Conservation (phyloP, 1,140 invertebrate genomes). For the Cydia strobilella region DNA sequence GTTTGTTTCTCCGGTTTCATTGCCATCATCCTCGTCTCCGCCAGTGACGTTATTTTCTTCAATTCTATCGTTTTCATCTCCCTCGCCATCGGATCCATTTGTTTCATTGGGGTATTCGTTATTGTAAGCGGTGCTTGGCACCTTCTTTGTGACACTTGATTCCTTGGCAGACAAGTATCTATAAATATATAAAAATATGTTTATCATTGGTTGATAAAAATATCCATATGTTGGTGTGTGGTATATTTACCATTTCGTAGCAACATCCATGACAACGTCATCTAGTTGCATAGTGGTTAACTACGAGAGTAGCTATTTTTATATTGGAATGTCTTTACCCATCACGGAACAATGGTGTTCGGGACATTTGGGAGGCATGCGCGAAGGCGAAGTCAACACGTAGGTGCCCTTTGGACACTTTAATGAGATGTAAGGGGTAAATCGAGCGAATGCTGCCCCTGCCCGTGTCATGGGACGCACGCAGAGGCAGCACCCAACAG, state of each 20-base stretch:
- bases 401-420: too few species aligned
- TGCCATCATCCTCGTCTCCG: not conserved
- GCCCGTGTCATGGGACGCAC: too few species aligned
- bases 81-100: not conserved
- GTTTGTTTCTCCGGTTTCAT: not conserved
- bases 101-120: not conserved
- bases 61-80: not conserved
- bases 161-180: constrained; percentile 44
- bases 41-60: constrained; percentile 12
- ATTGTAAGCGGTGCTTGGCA: not conserved
- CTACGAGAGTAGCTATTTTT: not conserved
- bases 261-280: too few species aligned
- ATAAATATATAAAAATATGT: constrained; percentile 35
- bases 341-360: too few species aligned
- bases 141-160: not conserved
- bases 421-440: too few species aligned
- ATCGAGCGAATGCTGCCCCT: too few species aligned
- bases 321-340: too few species aligned
- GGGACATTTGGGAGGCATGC: too few species aligned
- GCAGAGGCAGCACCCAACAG: too few species aligned
- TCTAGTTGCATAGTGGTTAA: too few species aligned
- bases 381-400: too few species aligned
- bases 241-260: not conserved
- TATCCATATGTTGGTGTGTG: not conserved
- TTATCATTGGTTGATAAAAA: too few species aligned